Base-by-base conservation (phyloP, 2,888 invertebrate species). In the Criorhina ranunculi region DNA sequence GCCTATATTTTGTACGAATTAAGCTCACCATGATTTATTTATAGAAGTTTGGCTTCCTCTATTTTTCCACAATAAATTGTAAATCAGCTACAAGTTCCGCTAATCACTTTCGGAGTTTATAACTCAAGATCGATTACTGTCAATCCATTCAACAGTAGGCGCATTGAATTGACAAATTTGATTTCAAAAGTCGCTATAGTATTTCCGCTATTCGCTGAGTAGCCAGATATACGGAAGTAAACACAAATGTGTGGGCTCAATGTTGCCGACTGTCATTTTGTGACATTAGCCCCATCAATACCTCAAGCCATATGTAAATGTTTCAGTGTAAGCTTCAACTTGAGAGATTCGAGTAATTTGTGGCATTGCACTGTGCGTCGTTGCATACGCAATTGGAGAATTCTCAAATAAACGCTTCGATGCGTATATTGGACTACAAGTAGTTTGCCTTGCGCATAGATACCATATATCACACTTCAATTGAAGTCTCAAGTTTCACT, bases 401-500 rank as follows among this genome's bases (percentile, higher is more conserved):
- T 66, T 51, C 64, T 64, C 24, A 35, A 24, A 33, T 9, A 49
- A 55, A 78, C 17, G 73, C 66, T 53, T 67, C 73, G 53, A 17
- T 59, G 46, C 2, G 24, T 4, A 24, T 1, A 24, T 24, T 78
- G 62, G 62, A 62, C 49, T 40, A 40, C 49, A 70, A 77, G 81
- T 70, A 76, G 81, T 76, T 76, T 35, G 35, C 81, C 81, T 77
- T 60, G 81, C 17, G 35, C 24, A 37, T 66, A 66, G 15, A 33
- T 29, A 40, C 76, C 70, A 82, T 82, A 76, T 59, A 82, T 77
- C 76, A 76, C 73, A 82, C 77, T 67, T 72, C 60, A 70, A 53
- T 77, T 60, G 82, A 72, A 82, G 72, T 77, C 51, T 78, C 82
- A 78, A 78, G 77, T 83, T 83, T 77, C 82, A 78, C 59, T 72